These are phyloP conservation scores for Avahi laniger DNA, from an alignment of 2,797 vertebrate genomes.

Conservation along the genomic window DNA sequence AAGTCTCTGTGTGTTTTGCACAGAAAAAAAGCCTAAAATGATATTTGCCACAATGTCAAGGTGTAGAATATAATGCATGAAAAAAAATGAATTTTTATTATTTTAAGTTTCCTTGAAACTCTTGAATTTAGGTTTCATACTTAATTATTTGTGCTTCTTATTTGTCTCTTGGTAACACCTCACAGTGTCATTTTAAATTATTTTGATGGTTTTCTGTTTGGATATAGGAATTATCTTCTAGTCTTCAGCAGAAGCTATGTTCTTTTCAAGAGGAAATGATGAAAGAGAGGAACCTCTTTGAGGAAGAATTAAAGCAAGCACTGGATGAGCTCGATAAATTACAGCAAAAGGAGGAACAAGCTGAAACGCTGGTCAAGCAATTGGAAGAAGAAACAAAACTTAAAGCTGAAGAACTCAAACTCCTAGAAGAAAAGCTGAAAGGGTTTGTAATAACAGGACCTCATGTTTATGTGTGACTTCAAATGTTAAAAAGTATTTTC, in stretches of 20 bases:
- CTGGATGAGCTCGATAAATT: conserved; percentile 90
- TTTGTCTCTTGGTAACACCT: not conserved
- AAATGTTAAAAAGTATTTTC: not conserved
- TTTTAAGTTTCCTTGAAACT: not conserved
- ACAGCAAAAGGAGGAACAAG: conserved; percentile 88
- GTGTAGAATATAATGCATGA: not conserved
- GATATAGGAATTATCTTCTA: conserved; percentile 87
- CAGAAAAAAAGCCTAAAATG: not conserved
- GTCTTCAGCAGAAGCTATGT: conserved; percentile 85
- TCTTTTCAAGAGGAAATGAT: conserved; percentile 85
- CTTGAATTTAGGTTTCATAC: not conserved
- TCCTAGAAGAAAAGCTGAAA: conserved; percentile 83
- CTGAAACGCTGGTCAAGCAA: conserved; percentile 80
- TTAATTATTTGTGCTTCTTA: not conserved
- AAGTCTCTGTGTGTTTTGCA: not conserved
- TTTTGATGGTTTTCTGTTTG: conserved; percentile 32
- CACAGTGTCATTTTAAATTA: not conserved
- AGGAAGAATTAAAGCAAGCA: conserved; percentile 88
- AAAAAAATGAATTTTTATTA: not conserved
- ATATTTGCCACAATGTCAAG: not conserved
- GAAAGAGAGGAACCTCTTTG: conserved; percentile 82
- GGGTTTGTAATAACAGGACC: conserved; percentile 83
- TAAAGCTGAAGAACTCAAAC: conserved; percentile 82
- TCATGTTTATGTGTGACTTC: not conserved
- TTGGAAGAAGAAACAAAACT: conserved; percentile 86